Conservation (phyloP, 2,888 invertebrate genomes). For the Alentia gelatinosa region DNA sequence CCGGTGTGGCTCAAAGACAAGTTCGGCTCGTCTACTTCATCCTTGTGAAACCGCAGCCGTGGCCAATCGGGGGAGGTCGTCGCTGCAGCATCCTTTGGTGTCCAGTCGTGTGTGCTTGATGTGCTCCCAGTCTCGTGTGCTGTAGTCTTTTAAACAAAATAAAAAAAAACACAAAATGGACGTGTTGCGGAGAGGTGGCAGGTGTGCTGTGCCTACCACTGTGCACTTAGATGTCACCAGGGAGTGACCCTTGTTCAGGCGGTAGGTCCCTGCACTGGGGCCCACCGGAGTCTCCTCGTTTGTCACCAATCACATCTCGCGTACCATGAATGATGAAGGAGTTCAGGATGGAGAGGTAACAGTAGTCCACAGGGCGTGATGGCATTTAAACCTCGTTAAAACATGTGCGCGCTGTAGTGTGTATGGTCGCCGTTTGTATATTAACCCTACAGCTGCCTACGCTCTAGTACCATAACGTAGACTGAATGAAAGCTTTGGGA, state of each 20-base stretch:
- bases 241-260: too few species aligned
- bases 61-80: neutral
- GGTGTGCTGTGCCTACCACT: too few species aligned
- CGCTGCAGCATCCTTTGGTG: neutral
- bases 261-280: too few species aligned
- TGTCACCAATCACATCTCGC: neutral
- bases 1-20: neutral
- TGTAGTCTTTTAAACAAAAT: neutral
- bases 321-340: too few species aligned
- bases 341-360: too few species aligned
- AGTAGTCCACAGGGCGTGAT: neutral
- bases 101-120: neutral
- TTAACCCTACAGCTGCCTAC: too few species aligned
- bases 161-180: neutral
- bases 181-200: too few species aligned
- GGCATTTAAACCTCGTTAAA: neutral
- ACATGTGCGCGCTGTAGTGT: neutral
- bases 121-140: slow-evolving; percentile 3
- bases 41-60: neutral
- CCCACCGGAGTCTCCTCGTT: neutral
- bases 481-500: neutral
- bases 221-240: too few species aligned
- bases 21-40: neutral
- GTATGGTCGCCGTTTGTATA: neutral
- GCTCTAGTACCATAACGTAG: too few species aligned